These are phyloP conservation scores for Epinotia nisella DNA, from an alignment of 2,888 invertebrate species.

Conservation along the genomic window DNA sequence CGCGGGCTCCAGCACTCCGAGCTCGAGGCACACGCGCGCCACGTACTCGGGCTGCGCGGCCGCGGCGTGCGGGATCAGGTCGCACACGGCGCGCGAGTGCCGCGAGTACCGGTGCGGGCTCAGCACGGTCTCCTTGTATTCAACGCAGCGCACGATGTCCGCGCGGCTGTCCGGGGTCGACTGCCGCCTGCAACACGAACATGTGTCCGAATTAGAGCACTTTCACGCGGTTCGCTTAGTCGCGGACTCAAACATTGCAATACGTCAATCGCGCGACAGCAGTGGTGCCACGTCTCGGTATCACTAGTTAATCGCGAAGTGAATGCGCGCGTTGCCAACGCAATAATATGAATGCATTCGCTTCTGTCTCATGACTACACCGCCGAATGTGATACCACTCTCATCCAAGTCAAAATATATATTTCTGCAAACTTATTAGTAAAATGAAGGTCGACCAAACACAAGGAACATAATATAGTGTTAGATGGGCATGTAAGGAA, in stretches of 20 bases:
- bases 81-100: constrained; percentile 68
- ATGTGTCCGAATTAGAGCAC: not conserved
- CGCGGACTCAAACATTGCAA: too few relatives aligned
- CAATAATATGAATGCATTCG: too few relatives aligned
- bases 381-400: too few relatives aligned
- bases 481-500: constrained; percentile 5
- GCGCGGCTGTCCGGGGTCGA: constrained; percentile 75
- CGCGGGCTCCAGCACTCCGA: constrained; percentile 71
- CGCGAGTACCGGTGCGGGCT: constrained; percentile 62
- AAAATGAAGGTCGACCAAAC: constrained; percentile 18
- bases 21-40: constrained; percentile 84
- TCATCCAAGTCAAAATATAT: not conserved
- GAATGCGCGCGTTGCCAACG: too few relatives aligned
- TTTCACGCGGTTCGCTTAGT: not conserved
- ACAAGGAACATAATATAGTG: constrained; percentile 12
- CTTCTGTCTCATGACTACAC: too few relatives aligned
- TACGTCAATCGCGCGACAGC: too few relatives aligned
- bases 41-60: constrained; percentile 61
- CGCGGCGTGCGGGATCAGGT: constrained; percentile 68
- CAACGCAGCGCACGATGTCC: constrained; percentile 80
- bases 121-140: constrained; percentile 67
- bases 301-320: too few relatives aligned
- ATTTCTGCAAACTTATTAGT: not conserved
- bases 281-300: too few relatives aligned
- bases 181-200: constrained; percentile 57